Base-by-base conservation (phyloP, 2,113 vertebrate genomes). In the Rhegmatorhina hoffmannsi region DNA sequence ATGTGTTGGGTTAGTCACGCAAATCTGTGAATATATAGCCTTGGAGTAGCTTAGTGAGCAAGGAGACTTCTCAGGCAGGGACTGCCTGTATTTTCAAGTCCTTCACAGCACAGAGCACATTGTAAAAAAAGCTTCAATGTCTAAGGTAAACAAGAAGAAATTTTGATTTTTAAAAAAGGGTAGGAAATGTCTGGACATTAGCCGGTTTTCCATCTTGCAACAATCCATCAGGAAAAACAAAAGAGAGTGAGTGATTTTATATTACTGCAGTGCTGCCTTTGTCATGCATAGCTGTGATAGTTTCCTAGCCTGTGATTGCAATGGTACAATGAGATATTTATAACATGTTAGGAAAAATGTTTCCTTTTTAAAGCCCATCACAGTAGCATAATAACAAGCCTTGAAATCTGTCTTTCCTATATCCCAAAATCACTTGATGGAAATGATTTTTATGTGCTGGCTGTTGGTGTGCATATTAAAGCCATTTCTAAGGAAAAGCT, bases 361-460 rank as follows among this genome's bases (percentile, higher is more conserved):
- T 93, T 94, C 92, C 73, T 78, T 95, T 95, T 89, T 82, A 94
- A 95, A 94, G 93, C 80, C 93, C 80, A 84, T 94, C 86, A 78
- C 64, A 34, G 68, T 49, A 86, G 94, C 80, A 53, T 87, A 93
- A 79, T 82, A 96, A 93, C 83, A 86, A 93, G 80, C 90, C 85
- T 84, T 59, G 69, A 95, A 92, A 95, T 87, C 90, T 66, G 69
- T 77, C 90, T 84, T 86, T 84, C 40, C 46, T 74, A 60, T 75
- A 68, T 50, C 33, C 88, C 49, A 13, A 73, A 93, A 81, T 68
- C 73, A 36, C 66, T 93, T 0, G 1, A 29, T 93, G 88, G 90
- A 93, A 93, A 84, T 84, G 31, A 84, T 58, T 90, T 95, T 96
- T 96, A 91, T 82, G 60, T 34, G 93, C 88, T 58, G 92, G 14